Evolutionary conservation across 2,797 vertebrate genomes (phyloP), one percentile per base, ranked within the genome.

Genomic region (Coccyzus lansbergi): DNA sequence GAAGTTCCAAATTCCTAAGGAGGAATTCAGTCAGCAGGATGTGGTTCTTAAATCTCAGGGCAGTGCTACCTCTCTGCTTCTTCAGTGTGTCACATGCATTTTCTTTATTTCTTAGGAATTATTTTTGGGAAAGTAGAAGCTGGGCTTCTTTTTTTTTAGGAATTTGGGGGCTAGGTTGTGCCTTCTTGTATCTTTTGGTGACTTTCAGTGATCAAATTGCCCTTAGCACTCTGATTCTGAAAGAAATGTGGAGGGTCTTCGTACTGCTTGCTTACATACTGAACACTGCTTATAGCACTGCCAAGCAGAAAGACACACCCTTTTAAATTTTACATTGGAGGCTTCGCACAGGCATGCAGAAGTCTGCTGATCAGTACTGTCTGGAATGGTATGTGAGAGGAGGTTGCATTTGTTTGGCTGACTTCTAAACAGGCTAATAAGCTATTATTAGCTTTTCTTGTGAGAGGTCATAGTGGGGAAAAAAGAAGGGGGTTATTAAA

Each of bases 401-500:
- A 86, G 75, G 81, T 33, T 90, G 63, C 38, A 65, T 72, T 74
- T 86, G 29, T 53, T 86, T 76, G 51, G n/a, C 52, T 2, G 9
- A n/a, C 68, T 83, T 90, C 92, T 76, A 82, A 88, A 75, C 22
- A 64, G 8, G 8, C 29, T 77, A 86, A 68, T 46, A 69, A 88
- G 31, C 36, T 96, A 92, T 93, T 94, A 96, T 93, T 95, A 93
- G 70, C 65, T 75, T 92, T 92, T 72, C 55, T 94, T 88, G 14
- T 82, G 49, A 75, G 38, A 83, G 49, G 71, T 92, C 49, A 83
- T 87, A 67, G 68, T 21, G 25, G 33, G 26, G 18, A 82, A 67
- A 86, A 86, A 86, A 69, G 9, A 56, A 62, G 7, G 7, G 26
- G 10, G 15, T 81, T 87, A 88, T 90, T 79, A 88, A 90, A 67